Conservation (phyloP, 2,797 vertebrate genomes). For the Cichlasoma orientale region DNA sequence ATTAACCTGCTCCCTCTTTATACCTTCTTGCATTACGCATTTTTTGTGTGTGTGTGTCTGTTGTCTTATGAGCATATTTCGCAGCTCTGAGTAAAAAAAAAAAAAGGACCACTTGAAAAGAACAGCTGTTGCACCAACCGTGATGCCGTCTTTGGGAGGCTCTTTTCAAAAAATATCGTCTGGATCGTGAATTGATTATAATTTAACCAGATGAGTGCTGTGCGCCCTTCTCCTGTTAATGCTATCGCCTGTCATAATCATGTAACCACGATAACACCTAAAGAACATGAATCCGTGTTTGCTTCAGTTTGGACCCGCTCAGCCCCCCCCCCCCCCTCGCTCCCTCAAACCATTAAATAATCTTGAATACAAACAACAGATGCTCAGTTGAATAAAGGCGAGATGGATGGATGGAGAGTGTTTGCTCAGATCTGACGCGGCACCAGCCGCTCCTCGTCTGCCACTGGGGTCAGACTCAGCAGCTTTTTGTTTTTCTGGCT, state of each 20-base stretch:
- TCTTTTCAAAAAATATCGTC: background rate
- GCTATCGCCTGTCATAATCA: background rate
- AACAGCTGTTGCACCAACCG: background rate
- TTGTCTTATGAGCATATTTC: background rate
- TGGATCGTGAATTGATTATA: background rate
- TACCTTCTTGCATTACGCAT: too few relatives aligned
- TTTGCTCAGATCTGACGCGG: constrained; percentile 28
- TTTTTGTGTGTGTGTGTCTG: background rate
- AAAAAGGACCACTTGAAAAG: background rate
- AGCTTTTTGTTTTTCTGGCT: constrained; percentile 5
- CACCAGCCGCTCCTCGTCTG: background rate
- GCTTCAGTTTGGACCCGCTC: background rate
- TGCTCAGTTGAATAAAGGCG: constrained; percentile 3
- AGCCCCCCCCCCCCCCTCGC: background rate
- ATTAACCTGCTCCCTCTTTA: too few relatives aligned
- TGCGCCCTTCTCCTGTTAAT: background rate
- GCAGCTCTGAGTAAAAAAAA: background rate
- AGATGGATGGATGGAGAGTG: constrained; percentile 15
- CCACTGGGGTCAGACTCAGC: background rate
- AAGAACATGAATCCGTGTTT: constrained; percentile 39
- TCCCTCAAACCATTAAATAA: constrained; percentile 20
- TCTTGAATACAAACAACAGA: constrained; percentile 46
- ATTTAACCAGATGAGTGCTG: background rate
- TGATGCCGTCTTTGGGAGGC: background rate
- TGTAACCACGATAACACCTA: background rate